These are phyloP conservation scores for Epinotia bilunana DNA, from an alignment of 2,888 invertebrate genomes.

Conservation along the genomic window DNA sequence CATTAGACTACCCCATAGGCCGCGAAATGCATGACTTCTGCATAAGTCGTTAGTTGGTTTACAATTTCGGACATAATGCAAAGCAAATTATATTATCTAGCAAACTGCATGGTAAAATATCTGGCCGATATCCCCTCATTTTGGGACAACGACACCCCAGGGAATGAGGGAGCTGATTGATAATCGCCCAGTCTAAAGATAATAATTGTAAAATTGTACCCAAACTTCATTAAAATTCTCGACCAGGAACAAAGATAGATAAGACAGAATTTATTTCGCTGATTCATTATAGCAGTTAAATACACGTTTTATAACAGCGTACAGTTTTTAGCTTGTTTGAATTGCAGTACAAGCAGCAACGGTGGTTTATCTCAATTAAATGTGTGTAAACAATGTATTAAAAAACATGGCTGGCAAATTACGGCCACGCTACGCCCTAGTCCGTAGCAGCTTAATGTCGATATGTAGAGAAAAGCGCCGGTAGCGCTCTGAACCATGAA, in stretches of 20 bases:
- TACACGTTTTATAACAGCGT: background rate
- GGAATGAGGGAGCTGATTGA: slow-evolving; percentile 19
- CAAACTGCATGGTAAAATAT: background rate
- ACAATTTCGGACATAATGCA: background rate
- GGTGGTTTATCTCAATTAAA: no score
- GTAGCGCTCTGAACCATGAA: no score
- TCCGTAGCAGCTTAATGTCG: no score
- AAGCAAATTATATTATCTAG: background rate
- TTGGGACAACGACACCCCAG: background rate
- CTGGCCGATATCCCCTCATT: slow-evolving; percentile 4
- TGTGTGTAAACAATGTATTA: no score
- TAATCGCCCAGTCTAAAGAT: slow-evolving; percentile 10
- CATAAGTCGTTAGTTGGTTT: no score
- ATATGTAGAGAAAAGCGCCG: no score
- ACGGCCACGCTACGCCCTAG: no score
- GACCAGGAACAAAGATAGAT: background rate
- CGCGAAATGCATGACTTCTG: no score
- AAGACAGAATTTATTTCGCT: background rate
- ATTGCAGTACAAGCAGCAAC: no score
- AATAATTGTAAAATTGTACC: slow-evolving; percentile 14
- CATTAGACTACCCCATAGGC: no score
- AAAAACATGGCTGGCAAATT: no score
- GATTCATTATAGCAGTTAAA: background rate
- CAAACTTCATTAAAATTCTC: slow-evolving; percentile 24
- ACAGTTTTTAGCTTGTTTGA: no score